Evolutionary conservation across 2,888 invertebrate genomes (phyloP).

Genomic region (Hyppa rectilinea): DNA sequence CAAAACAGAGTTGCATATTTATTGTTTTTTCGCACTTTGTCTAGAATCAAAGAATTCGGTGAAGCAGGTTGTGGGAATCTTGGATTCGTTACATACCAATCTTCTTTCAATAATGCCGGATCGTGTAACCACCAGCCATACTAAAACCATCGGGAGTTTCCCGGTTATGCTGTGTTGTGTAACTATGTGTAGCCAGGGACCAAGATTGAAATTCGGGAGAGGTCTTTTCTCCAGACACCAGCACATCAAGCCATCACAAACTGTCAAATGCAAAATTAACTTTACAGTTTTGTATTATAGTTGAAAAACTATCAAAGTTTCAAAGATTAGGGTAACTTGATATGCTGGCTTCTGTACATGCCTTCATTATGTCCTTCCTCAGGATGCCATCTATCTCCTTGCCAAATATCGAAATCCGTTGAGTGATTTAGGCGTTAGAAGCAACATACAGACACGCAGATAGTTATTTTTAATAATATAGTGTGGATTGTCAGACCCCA

Average conservation of each 20-base stretch:
- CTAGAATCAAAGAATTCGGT: conserved; percentile 82
- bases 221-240: neutral
- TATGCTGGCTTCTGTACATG: too few species aligned
- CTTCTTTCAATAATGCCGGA: conserved; percentile 75
- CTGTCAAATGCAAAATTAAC: too few species aligned
- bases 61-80: conserved; percentile 83
- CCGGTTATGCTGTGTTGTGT: neutral
- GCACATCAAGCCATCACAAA: too few species aligned
- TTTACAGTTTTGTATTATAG: too few species aligned
- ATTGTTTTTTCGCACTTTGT: conserved; percentile 83
- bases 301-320: too few species aligned
- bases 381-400: too few species aligned
- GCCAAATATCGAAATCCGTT: too few species aligned
- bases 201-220: neutral
- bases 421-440: too few species aligned
- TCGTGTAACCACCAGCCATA: conserved; percentile 89
- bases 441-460: too few species aligned
- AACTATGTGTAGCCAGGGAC: neutral
- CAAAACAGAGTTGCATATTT: conserved; percentile 86
- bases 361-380: too few species aligned
- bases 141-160: conserved; percentile 70
- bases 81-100: conserved; percentile 84
- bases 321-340: too few species aligned
- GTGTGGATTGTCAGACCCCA: neutral
- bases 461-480: too few species aligned